Evolutionary conservation across 2,888 invertebrate species (phyloP).

Genomic region (Crematogaster levior): DNA sequence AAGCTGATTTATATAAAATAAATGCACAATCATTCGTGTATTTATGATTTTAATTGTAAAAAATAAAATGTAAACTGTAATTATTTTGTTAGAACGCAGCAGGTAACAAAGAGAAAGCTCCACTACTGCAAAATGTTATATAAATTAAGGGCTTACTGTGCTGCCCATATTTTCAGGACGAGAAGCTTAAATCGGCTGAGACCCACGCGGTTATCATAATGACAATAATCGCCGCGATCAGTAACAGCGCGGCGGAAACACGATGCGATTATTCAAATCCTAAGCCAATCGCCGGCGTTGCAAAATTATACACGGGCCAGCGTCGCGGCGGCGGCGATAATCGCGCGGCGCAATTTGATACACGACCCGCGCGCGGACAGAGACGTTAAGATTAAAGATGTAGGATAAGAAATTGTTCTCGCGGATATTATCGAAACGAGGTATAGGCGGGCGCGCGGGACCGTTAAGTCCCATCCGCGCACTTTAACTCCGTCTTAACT

Average conservation of each 20-base stretch:
- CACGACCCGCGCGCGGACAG: conserved; percentile 34
- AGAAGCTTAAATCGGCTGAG: conserved; percentile 18
- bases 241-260: conserved; percentile 24
- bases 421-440: conserved; percentile 67
- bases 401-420: conserved; percentile 57
- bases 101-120: background rate
- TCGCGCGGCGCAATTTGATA: conserved; percentile 47
- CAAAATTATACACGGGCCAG: conserved; percentile 35
- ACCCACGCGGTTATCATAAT: conserved; percentile 38
- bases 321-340: conserved; percentile 43
- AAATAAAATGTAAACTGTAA: background rate
- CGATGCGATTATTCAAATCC: conserved; percentile 50
- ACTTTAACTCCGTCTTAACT: conserved; percentile 60
- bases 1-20: background rate
- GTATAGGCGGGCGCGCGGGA: conserved; percentile 58
- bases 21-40: background rate
- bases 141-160: conserved; percentile 26
- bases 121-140: conserved; percentile 5
- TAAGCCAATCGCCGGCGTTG: conserved; percentile 43
- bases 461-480: conserved; percentile 58
- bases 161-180: background rate
- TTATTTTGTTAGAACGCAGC: background rate
- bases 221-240: conserved; percentile 39
- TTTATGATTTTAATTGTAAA: background rate
- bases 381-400: conserved; percentile 52